Evolutionary conservation across 2,888 invertebrate species (phyloP).

Genomic region (Pinctada fucata): DNA sequence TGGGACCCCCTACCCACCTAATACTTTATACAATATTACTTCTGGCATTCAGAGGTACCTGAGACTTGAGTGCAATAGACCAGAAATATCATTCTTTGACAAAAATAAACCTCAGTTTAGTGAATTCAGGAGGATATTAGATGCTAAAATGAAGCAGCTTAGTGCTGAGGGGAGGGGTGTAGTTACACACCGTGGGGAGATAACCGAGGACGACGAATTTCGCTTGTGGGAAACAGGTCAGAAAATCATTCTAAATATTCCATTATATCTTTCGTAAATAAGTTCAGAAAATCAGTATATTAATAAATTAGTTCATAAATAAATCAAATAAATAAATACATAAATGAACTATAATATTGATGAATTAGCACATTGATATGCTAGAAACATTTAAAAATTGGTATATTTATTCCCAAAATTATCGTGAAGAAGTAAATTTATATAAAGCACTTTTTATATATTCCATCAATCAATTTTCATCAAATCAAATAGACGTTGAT

Average conservation of each 20-base stretch:
- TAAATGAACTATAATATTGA: not conserved
- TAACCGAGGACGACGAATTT: conserved; percentile 28
- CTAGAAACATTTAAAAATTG: too few species aligned
- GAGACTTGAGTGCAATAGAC: conserved; percentile 2
- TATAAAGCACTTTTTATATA: too few species aligned
- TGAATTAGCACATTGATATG: too few species aligned
- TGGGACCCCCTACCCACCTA: conserved; percentile 13
- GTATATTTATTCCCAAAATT: too few species aligned
- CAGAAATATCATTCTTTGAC: not conserved
- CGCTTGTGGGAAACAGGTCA: conserved; percentile 23
- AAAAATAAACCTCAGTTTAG: not conserved
- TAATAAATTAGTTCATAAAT: too few species aligned
- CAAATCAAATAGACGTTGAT: too few species aligned
- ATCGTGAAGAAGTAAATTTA: too few species aligned
- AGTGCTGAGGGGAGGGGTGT: conserved; percentile 20
- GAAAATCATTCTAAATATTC: too few species aligned
- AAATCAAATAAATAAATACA: not conserved
- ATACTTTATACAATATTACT: conserved; percentile 27
- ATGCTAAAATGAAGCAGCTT: conserved; percentile 24
- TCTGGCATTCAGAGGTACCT: conserved; percentile 22
- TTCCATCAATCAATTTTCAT: too few species aligned
- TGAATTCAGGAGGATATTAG: conserved; percentile 17
- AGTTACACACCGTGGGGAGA: conserved; percentile 17
- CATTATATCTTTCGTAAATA: too few species aligned
- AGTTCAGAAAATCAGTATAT: too few species aligned